Percentiles rank a stretch among this genome's conserved stretches.
These are phyloP conservation scores for Strix uralensis DNA, from an alignment of 2,113 vertebrate species.

Conservation along the genomic window DNA sequence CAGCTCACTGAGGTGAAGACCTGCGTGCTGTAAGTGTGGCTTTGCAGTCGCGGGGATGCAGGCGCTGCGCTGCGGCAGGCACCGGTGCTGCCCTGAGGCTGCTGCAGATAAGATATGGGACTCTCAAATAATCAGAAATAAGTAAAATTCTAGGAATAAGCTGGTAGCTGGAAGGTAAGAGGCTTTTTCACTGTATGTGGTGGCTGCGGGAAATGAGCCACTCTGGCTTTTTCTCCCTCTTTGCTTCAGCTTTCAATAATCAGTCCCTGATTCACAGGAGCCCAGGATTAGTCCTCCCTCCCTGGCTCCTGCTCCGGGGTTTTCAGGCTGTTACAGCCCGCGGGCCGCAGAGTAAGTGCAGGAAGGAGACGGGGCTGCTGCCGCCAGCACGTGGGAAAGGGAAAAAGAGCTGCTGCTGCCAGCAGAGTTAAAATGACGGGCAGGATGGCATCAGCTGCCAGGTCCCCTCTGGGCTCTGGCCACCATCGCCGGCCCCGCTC, in stretches of 20 bases:
- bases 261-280: neutral
- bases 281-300: neutral
- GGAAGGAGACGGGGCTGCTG: neutral
- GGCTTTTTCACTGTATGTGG: neutral
- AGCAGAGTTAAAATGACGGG: neutral
- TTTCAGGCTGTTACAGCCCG: accelerated
- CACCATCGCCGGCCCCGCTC: accelerated
- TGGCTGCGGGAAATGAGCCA: neutral
- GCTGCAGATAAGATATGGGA: accelerated
- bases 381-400: neutral
- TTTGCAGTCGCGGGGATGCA: neutral
- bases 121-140: neutral
- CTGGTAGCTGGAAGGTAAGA: neutral
- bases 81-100: neutral
- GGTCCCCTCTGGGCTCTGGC: neutral
- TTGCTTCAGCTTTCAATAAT: neutral
- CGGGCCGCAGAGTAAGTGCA: accelerated
- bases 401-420: neutral
- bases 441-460: neutral
- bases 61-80: neutral
- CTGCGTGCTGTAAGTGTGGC: conserved; percentile 72
- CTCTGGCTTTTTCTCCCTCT: neutral
- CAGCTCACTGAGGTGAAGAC: conserved; percentile 67
- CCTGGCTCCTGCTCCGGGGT: neutral
- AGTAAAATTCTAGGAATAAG: neutral